A percentile compares a stretch with the other conserved stretches of the same genome.
phyloP scores from a whole-genome alignment of 2,113 vertebrate species.

The Furnarius figulus region DNA sequence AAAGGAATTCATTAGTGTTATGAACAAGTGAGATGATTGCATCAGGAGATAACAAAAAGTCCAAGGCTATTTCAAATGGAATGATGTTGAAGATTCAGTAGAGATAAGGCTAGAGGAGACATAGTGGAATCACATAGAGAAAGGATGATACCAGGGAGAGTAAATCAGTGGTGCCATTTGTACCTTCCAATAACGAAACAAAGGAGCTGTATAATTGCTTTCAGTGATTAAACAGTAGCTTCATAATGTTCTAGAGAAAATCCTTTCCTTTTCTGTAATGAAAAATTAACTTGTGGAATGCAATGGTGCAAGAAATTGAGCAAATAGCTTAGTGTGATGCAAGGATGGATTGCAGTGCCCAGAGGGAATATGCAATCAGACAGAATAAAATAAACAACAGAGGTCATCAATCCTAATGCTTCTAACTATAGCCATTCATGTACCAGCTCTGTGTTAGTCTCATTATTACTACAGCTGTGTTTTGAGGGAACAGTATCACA shows the following conservation, averaged over 20 bases:
- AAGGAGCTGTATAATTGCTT: constrained; percentile 6
- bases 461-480: background rate
- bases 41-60: background rate
- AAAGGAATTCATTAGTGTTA: background rate
- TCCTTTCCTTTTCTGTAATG: background rate
- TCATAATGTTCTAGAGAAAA: constrained; percentile 13
- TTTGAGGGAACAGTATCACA: background rate
- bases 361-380: background rate
- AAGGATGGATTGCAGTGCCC: background rate
- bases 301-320: constrained; percentile 52
- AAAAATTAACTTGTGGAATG: constrained; percentile 38
- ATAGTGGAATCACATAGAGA: background rate
- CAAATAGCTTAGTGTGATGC: background rate
- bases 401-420: background rate
- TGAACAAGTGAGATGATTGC: background rate
- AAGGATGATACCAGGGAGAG: background rate
- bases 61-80: background rate
- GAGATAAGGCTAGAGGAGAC: background rate
- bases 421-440: background rate
- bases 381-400: background rate
- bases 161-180: background rate
- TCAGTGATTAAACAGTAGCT: background rate
- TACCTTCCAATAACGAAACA: background rate
- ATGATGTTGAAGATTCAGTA: background rate
- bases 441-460: background rate